phyloP scores from a whole-genome alignment of 1,140 invertebrate genomes.

The Brachystomella parvula region DNA sequence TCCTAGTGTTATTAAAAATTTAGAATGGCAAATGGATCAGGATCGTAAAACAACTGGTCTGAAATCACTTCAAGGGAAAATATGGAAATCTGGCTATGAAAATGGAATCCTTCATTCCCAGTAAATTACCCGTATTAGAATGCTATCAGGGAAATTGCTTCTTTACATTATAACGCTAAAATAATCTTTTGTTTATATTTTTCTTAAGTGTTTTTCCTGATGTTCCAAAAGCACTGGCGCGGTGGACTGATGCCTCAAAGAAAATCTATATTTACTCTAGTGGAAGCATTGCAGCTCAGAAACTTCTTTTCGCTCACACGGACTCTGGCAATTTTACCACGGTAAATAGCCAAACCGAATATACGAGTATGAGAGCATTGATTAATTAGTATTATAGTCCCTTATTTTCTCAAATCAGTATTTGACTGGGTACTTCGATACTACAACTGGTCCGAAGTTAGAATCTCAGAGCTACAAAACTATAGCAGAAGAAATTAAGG shows the following conservation, averaged over 20 bases:
- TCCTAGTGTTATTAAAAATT: slow-evolving; percentile 54
- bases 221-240: slow-evolving; percentile 61
- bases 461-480: slow-evolving; percentile 62
- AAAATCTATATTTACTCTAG: slow-evolving; percentile 83
- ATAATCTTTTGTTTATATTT: not conserved
- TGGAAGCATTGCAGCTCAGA: slow-evolving; percentile 82
- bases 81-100: slow-evolving; percentile 57
- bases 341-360: too few species aligned
- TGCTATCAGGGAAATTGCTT: not conserved
- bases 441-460: slow-evolving; percentile 68
- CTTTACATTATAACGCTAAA: not conserved
- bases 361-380: too few species aligned
- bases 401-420: too few species aligned
- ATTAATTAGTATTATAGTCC: too few species aligned
- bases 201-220: not conserved
- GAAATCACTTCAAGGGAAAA: slow-evolving; percentile 78
- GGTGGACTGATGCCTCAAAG: slow-evolving; percentile 57
- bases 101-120: not conserved
- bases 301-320: slow-evolving; percentile 72
- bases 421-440: slow-evolving; percentile 78
- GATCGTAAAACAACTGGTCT: slow-evolving; percentile 71
- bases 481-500: slow-evolving; percentile 60
- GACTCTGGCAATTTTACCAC: slow-evolving; percentile 63
- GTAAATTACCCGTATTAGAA: not conserved
- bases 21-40: slow-evolving; percentile 69